phyloP scores from a whole-genome alignment of 35 echinoderm and acorn worm species.

The Amphiura filiformis region DNA sequence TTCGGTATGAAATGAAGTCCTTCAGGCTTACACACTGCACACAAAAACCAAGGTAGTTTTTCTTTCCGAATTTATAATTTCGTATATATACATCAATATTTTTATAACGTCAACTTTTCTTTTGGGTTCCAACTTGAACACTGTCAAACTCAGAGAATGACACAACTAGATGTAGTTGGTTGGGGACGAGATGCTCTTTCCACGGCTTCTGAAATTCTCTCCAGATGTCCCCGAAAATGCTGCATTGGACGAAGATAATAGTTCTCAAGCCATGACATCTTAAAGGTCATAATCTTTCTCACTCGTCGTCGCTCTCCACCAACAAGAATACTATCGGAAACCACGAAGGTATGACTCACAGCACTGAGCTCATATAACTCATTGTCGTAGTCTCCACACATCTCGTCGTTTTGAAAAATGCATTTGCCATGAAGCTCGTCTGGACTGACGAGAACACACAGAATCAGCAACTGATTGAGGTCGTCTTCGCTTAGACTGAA shows the following conservation, averaged over 20 bases:
- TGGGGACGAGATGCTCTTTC: not conserved
- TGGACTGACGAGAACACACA: not conserved
- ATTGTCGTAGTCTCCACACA: not conserved
- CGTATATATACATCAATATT: too few species aligned
- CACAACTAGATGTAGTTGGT: not conserved
- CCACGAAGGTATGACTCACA: not conserved
- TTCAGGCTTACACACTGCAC: too few species aligned
- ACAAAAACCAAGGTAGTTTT: too few species aligned
- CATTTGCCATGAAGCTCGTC: not conserved
- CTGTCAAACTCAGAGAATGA: too few species aligned
- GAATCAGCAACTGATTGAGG: not conserved
- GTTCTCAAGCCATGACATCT: not conserved
- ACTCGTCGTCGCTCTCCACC: not conserved
- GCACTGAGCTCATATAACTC: not conserved
- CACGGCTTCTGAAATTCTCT: not conserved
- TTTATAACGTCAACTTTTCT: too few species aligned
- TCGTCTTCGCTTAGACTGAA: not conserved
- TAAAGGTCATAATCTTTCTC: not conserved
- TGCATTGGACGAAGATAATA: not conserved
- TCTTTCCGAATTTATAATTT: too few species aligned
- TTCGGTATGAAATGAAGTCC: too few species aligned
- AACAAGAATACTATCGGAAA: not conserved
- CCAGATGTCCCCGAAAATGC: not conserved
- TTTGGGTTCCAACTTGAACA: too few species aligned
- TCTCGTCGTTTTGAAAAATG: not conserved